Evolutionary conservation across 2,113 vertebrate genomes (phyloP).

Genomic region (Mohoua ochrocephala): DNA sequence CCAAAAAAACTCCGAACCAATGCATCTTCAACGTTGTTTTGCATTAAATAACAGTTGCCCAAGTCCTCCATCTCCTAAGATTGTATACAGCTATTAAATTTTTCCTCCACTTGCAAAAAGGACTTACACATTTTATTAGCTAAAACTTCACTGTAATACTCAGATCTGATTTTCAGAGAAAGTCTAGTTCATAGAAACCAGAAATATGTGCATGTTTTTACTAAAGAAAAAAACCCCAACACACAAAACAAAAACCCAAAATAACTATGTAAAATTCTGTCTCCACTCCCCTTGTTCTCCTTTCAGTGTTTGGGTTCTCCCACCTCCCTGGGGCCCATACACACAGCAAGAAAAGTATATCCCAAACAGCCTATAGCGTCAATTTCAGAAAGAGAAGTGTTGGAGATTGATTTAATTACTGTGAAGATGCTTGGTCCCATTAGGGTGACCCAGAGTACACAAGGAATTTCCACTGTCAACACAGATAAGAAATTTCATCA

Average conservation of each 20-base stretch:
- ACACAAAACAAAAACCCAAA: not conserved
- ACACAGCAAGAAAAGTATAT: not conserved
- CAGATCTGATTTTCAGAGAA: not conserved
- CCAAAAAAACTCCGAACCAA: not conserved
- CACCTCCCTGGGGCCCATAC: too few species aligned
- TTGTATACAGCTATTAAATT: not conserved
- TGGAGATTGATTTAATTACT: not conserved
- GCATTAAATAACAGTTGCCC: not conserved
- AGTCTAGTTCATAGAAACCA: not conserved
- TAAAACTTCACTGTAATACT: not conserved
- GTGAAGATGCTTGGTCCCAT: not conserved
- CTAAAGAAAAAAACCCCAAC: not conserved
- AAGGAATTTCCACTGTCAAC: not conserved
- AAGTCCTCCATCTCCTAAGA: not conserved
- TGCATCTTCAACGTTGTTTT: not conserved
- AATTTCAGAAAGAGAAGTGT: not conserved
- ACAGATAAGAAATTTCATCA: constrained; percentile 12
- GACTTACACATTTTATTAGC: not conserved
- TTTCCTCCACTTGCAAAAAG: not conserved
- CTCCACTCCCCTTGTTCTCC: not conserved
- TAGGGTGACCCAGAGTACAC: not conserved
- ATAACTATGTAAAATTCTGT: not conserved
- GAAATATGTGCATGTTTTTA: fast-evolving
- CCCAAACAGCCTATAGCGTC: not conserved
- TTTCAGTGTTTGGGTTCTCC: not conserved